phyloP scores from a whole-genome alignment of 2,797 vertebrate genomes.

The Nannoperca obscura region DNA sequence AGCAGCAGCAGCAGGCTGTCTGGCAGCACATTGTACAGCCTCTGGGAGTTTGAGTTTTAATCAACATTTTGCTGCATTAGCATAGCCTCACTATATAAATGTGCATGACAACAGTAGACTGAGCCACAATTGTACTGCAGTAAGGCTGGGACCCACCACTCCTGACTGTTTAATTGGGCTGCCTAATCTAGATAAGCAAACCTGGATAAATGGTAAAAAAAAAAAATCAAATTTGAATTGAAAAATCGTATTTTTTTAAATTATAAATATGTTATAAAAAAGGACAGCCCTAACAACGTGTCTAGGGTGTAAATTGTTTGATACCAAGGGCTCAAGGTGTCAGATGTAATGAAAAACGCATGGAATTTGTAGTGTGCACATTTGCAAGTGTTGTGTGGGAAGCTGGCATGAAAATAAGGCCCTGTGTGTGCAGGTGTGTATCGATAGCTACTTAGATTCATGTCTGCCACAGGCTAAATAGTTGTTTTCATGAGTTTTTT shows the following conservation, averaged over 20 bases:
- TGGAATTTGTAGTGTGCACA: too few relatives aligned
- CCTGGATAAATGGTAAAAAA: too few relatives aligned
- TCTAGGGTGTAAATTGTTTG: too few relatives aligned
- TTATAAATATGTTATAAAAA: too few relatives aligned
- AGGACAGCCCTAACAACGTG: too few relatives aligned
- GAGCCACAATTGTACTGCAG: neutral
- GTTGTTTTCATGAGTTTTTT: neutral
- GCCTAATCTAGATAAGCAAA: too few relatives aligned
- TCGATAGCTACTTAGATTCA: neutral
- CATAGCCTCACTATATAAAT: slow-evolving; percentile 2
- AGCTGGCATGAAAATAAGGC: too few relatives aligned
- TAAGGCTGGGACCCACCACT: neutral
- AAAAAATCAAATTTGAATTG: too few relatives aligned
- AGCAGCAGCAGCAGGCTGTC: slow-evolving; percentile 26
- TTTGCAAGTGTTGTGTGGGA: too few relatives aligned
- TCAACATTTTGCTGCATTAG: slow-evolving; percentile 26
- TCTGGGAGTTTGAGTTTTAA: slow-evolving; percentile 22
- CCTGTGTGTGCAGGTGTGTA: neutral
- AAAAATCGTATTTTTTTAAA: too few relatives aligned
- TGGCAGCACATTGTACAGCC: slow-evolving; percentile 17
- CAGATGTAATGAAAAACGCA: too few relatives aligned
- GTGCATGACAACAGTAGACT: neutral
- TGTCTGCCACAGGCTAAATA: neutral
- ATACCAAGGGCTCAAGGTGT: too few relatives aligned
- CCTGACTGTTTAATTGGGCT: neutral